Conservation (phyloP, 2,888 invertebrate species). For the Cheilosia scutellata region DNA sequence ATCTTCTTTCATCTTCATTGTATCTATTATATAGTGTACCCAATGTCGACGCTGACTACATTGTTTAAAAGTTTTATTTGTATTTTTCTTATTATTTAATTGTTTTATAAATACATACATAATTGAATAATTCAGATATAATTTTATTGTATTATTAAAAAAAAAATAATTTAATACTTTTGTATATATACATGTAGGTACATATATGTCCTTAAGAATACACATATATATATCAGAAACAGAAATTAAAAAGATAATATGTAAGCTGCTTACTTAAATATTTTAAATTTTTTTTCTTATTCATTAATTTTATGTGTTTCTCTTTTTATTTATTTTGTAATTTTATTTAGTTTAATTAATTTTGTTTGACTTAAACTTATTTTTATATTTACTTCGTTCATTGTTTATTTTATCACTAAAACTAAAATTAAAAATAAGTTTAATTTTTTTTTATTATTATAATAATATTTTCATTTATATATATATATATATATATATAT, state of each 20-base stretch:
- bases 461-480: background rate
- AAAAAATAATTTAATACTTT: conserved; percentile 77
- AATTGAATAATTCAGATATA: conserved; percentile 80
- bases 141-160: conserved; percentile 76
- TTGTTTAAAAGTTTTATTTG: conserved; percentile 57
- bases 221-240: conserved; percentile 58
- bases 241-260: conserved; percentile 34
- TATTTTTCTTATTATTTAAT: conserved; percentile 56
- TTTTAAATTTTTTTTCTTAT: conserved; percentile 27
- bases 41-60: conserved; percentile 71
- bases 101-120: conserved; percentile 69
- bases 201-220: conserved; percentile 51
- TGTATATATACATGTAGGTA: conserved; percentile 73
- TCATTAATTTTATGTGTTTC: conserved; percentile 43
- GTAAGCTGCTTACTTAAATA: conserved; percentile 51
- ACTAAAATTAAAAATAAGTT: conserved; percentile 48
- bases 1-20: conserved; percentile 56
- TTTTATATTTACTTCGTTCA: conserved; percentile 64
- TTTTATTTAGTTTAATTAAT: too few species aligned
- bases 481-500: conserved; percentile 1
- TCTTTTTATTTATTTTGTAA: too few species aligned
- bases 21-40: conserved; percentile 71
- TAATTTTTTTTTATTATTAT: conserved; percentile 39
- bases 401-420: conserved; percentile 35
- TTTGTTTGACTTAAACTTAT: conserved; percentile 48